phyloP scores from a whole-genome alignment of 2,888 invertebrate genomes.

The Melieria picta region DNA sequence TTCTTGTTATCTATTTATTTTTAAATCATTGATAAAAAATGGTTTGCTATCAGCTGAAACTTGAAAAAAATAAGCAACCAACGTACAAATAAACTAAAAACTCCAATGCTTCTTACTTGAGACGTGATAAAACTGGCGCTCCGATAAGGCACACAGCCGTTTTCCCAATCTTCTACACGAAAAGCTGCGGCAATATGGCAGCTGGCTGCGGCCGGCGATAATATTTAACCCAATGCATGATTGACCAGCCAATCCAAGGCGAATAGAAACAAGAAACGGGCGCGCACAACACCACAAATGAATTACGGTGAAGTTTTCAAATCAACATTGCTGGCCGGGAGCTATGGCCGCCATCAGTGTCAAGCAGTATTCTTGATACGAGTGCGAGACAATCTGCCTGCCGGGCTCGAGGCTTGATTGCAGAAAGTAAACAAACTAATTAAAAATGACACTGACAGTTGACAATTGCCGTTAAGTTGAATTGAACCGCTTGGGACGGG shows the following conservation, averaged over 20 bases:
- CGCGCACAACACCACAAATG: not conserved
- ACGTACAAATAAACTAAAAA: not conserved
- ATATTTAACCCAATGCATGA: slow-evolving; percentile 26
- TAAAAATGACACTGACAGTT: slow-evolving; percentile 48
- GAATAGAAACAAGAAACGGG: not conserved
- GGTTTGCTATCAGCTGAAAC: too few species aligned
- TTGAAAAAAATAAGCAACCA: not conserved
- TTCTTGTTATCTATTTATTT: too few species aligned
- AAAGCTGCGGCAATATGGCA: too few species aligned
- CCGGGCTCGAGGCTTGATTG: slow-evolving; percentile 9
- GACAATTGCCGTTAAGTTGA: slow-evolving; percentile 28
- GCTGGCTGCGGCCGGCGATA: not conserved
- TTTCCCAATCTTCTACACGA: too few species aligned
- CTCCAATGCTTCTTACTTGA: not conserved
- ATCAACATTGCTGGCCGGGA: too few species aligned
- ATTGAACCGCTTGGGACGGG: too few species aligned
- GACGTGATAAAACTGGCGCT: not conserved
- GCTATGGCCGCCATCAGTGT: too few species aligned
- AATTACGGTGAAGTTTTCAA: not conserved
- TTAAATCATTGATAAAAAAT: too few species aligned
- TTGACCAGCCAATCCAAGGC: slow-evolving; percentile 11
- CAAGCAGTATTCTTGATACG: not conserved
- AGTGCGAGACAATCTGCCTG: not conserved
- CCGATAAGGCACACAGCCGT: not conserved
- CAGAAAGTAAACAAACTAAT: slow-evolving; percentile 46